Base-by-base conservation (phyloP, 2,797 vertebrate genomes). In the Peromyscus aztecus region DNA sequence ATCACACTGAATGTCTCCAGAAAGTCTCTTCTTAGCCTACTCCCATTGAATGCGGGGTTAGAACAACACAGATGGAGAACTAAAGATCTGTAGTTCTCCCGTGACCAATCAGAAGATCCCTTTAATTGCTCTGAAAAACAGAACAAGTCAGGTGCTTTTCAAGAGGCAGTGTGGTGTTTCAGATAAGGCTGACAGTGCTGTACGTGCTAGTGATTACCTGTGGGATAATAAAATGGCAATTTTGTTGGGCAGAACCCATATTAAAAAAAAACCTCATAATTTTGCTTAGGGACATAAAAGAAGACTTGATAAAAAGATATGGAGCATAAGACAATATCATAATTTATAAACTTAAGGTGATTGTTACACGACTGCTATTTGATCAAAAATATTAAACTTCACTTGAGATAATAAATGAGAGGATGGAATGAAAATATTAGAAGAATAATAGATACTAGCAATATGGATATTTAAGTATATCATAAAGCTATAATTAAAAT, bases 311-410 rank as follows among this genome's bases (percentile, higher is more conserved):
- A 78, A 71, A 81, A 77, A 94, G 52, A 55, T 65, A 83, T 7
- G 37, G 82, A 96, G 88, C 37, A 3, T 5, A 95, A 91, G 86
- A 85, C 29, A 52, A 59, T 46, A 40, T 46, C 75, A 52, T 97
- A 94, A 96, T 93, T 96, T 96, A 97, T 95, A 92, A 89, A 96
- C 85, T 71, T 94, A 96, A 91, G 89, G 23, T 49, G 89, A 89
- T 95, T 96, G 43, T 92, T 86, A 85, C 24, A 43, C 67, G 94
- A 89, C 85, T 92, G 9, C 14, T 78, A 12, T 90, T 96, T 92
- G 77, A 95, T 61, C 21, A 92, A 93, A 84, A 83, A 96, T 90
- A 89, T 52, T 73, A 93, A 84, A 90, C 31, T 71, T 91, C 52
- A 92, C 29, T 71, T 23, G 1, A 52, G 46, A 91, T 86, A 94